phyloP scores from a whole-genome alignment of 2,797 vertebrate genomes.

The Potorous gilbertii region DNA sequence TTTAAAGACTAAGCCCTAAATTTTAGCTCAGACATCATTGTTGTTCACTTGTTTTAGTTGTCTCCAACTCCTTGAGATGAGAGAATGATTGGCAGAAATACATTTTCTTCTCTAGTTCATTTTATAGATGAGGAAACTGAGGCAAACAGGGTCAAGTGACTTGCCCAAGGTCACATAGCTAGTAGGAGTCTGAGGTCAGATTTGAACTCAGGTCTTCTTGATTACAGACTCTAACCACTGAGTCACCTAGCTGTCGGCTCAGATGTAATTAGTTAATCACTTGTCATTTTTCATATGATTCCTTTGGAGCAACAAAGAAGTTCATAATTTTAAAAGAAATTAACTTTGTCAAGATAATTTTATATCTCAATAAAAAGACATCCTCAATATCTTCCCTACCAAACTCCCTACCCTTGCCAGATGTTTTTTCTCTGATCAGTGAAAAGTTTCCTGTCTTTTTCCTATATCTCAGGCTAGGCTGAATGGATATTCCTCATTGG shows the following conservation, averaged over 20 bases:
- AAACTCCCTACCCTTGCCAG: neutral
- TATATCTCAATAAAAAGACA: neutral
- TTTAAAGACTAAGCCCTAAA: neutral
- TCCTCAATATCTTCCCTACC: neutral
- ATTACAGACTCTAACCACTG: neutral
- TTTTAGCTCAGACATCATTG: neutral
- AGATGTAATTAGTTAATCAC: neutral
- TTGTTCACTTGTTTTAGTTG: neutral
- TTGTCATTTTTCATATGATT: neutral
- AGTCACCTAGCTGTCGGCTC: neutral
- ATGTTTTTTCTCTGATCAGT: neutral
- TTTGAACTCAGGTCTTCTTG: neutral
- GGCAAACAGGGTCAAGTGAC: neutral
- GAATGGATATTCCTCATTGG: neutral
- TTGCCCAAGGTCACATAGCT: neutral
- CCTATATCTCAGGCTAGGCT: neutral
- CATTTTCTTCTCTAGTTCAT: neutral
- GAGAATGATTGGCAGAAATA: neutral
- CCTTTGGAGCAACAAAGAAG: neutral
- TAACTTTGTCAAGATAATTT: neutral
- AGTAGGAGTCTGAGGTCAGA: neutral
- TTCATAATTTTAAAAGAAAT: neutral
- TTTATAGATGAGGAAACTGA: neutral
- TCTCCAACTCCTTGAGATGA: neutral
- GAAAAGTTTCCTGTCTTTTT: neutral